phyloP scores from a whole-genome alignment of 2,888 invertebrate species.

The Parnassius smintheus region DNA sequence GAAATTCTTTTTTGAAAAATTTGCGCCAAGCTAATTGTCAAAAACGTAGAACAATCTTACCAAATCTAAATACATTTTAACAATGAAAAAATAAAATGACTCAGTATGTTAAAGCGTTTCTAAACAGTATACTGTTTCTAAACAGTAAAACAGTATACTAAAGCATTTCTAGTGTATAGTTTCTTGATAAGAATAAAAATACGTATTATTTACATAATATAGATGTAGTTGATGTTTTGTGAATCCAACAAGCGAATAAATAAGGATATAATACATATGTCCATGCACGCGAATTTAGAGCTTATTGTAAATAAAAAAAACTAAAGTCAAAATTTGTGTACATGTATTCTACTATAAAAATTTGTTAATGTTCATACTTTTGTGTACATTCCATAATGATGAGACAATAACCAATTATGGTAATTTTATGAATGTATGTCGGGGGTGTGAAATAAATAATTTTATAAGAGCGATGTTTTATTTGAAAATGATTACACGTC shows the following conservation, averaged over 20 bases:
- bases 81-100: neutral
- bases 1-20: conserved; percentile 1
- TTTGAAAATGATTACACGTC: conserved; percentile 5
- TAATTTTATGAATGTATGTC: conserved; percentile 15
- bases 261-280: neutral
- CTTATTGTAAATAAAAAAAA: neutral
- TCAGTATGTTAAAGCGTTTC: neutral
- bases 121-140: no score
- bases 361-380: conserved; percentile 1
- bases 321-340: conserved; percentile 1
- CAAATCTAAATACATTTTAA: no score
- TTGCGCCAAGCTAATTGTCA: neutral
- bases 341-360: conserved; percentile 5
- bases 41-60: neutral
- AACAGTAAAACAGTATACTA: no score
- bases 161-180: conserved; percentile 29
- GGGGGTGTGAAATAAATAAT: conserved; percentile 18
- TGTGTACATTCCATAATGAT: conserved; percentile 29
- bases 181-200: conserved; percentile 12
- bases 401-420: conserved; percentile 25
- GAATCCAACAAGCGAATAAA: neutral
- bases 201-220: conserved; percentile 7
- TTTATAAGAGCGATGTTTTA: conserved; percentile 11
- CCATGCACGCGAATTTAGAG: neutral
- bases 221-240: neutral